These are phyloP conservation scores for Gymnoscopelus microlampas DNA, from an alignment of 2,797 vertebrate species.

Conservation along the genomic window DNA sequence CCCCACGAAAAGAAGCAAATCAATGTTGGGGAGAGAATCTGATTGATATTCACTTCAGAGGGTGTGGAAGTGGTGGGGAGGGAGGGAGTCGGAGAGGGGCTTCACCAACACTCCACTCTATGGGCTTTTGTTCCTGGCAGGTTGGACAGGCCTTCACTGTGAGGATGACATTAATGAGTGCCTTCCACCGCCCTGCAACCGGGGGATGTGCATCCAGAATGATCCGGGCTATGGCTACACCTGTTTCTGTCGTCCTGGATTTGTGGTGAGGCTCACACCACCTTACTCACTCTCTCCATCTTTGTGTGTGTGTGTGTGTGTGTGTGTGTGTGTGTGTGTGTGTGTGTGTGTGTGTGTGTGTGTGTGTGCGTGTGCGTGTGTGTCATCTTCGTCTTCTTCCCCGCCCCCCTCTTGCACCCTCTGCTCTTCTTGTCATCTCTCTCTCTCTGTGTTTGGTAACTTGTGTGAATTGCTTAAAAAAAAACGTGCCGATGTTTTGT, in stretches of 20 bases:
- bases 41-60: constrained; percentile 86
- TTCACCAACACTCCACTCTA: constrained; percentile 60
- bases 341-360: too few relatives aligned
- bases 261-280: constrained; percentile 79
- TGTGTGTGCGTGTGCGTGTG: too few relatives aligned
- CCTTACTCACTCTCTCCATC: too few relatives aligned
- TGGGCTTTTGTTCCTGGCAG: constrained; percentile 85
- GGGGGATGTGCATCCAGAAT: constrained; percentile 86
- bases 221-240: constrained; percentile 84
- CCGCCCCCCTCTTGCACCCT: too few relatives aligned
- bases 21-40: constrained; percentile 76
- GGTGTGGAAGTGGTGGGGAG: constrained; percentile 71
- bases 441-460: constrained; percentile 2
- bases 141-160: constrained; percentile 87
- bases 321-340: too few relatives aligned
- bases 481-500: constrained; percentile 3
- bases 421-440: neutral
- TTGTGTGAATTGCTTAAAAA: neutral
- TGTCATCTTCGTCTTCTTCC: too few relatives aligned
- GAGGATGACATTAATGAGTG: constrained; percentile 88
- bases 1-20: constrained; percentile 76
- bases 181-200: constrained; percentile 83
- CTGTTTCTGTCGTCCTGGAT: constrained; percentile 88
- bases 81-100: constrained; percentile 42
- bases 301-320: too few relatives aligned